Percentiles rank a stretch among this genome's conserved stretches.
Conservation (phyloP, 2,888 invertebrate genomes). For the Nephrocerus scutellatus region DNA sequence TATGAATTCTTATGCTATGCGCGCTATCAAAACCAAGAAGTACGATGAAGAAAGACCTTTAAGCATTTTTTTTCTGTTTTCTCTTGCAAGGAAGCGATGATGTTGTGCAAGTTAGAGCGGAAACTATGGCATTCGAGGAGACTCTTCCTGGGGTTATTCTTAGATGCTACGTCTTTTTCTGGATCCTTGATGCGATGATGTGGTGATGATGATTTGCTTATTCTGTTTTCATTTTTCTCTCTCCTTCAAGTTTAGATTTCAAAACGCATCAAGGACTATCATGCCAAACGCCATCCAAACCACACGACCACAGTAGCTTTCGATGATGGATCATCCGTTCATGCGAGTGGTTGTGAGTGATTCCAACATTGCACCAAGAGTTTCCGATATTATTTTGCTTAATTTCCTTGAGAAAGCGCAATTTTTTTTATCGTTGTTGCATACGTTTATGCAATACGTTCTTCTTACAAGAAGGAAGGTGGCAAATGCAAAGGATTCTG, state of each 20-base stretch:
- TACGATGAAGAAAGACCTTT: conserved; percentile 20
- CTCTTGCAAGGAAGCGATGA: background rate
- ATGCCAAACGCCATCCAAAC: too few species aligned
- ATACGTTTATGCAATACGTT: conserved; percentile 8
- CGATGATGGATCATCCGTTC: conserved; percentile 3
- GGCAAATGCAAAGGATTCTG: too few species aligned
- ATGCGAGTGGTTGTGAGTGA: conserved; percentile 1
- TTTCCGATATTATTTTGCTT: conserved; percentile 21
- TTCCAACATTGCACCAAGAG: conserved; percentile 16
- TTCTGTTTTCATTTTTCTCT: conserved; percentile 1
- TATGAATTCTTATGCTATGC: too few species aligned
- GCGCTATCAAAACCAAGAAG: too few species aligned
- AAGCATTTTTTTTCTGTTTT: conserved; percentile 14
- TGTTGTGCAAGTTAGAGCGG: background rate
- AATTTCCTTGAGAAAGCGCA: conserved; percentile 21
- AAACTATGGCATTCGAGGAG: background rate
- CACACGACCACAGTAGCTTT: too few species aligned
- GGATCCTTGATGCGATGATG: conserved; percentile 17
- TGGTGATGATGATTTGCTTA: conserved; percentile 7
- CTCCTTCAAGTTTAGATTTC: conserved; percentile 2
- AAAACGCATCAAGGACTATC: too few species aligned
- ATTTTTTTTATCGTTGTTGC: conserved; percentile 6
- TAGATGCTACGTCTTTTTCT: conserved; percentile 15
- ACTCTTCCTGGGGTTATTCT: conserved; percentile 18
- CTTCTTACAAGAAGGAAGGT: conserved; percentile 13